Conservation (phyloP, 2,113 vertebrate genomes). For the Cnemophilus loriae region DNA sequence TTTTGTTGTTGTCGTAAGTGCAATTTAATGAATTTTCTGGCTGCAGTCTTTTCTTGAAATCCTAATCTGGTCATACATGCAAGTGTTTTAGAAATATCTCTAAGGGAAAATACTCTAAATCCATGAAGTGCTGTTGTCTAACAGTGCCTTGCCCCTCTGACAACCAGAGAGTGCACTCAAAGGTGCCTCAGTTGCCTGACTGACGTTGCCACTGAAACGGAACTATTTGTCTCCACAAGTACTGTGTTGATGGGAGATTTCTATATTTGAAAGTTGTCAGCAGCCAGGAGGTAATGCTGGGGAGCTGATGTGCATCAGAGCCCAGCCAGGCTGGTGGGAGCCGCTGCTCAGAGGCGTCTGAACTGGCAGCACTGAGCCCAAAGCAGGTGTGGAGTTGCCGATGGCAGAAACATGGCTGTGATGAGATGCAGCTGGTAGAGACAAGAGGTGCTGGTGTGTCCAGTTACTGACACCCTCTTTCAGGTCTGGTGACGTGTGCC, state of each 20-base stretch:
- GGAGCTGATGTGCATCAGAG: neutral
- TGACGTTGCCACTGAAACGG: neutral
- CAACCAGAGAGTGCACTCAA: neutral
- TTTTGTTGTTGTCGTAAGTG: neutral
- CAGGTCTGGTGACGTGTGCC: neutral
- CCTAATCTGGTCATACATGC: neutral
- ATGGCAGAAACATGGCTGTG: neutral
- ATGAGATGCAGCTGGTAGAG: neutral
- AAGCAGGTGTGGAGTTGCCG: neutral
- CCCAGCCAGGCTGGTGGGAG: neutral
- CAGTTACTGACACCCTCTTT: neutral
- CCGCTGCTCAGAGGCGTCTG: neutral
- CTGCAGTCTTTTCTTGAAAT: neutral
- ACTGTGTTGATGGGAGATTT: neutral
- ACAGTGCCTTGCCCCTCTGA: neutral
- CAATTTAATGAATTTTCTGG: neutral
- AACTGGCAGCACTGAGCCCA: neutral
- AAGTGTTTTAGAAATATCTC: neutral
- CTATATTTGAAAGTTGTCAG: neutral
- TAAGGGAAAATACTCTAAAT: neutral
- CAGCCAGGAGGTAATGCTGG: fast-evolving
- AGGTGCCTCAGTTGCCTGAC: neutral
- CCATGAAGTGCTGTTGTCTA: neutral
- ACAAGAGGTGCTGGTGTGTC: neutral
- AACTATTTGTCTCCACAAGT: neutral